These are phyloP conservation scores for Coelopa frigida DNA, from an alignment of 1,140 invertebrate species.

Conservation along the genomic window DNA sequence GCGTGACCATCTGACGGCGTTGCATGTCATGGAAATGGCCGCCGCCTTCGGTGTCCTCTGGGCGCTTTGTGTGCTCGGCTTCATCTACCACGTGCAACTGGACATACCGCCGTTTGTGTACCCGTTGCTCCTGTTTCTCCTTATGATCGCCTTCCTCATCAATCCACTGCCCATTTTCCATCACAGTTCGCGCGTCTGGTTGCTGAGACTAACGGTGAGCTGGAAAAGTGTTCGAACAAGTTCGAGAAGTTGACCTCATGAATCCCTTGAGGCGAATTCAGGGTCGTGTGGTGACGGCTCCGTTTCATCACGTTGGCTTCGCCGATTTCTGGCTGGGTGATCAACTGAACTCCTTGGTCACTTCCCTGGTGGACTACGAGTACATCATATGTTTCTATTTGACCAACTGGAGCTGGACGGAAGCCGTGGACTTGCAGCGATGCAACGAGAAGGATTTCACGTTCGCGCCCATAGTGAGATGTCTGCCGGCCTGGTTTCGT, in stretches of 20 bases:
- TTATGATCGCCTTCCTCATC: constrained; percentile 55
- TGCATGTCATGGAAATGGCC: constrained; percentile 64
- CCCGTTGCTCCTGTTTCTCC: constrained; percentile 53
- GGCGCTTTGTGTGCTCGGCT: constrained; percentile 49
- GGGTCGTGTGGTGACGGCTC: constrained; percentile 66
- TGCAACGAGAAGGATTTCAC: constrained; percentile 22
- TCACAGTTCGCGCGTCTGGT: constrained; percentile 51
- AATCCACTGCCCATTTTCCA: constrained; percentile 60
- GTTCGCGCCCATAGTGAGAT: constrained; percentile 55
- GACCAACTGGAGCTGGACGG: constrained; percentile 46
- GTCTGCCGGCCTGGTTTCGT: constrained; percentile 79
- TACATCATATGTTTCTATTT: constrained; percentile 63
- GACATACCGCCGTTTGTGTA: constrained; percentile 52
- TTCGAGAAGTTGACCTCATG: neutral
- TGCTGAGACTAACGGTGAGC: constrained; percentile 44
- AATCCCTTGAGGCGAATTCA: constrained; percentile 10
- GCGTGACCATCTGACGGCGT: constrained; percentile 59
- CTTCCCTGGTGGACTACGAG: constrained; percentile 72
- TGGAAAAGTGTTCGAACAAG: constrained; percentile 3
- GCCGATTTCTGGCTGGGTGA: constrained; percentile 93
- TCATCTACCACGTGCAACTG: constrained; percentile 51
- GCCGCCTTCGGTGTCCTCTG: constrained; percentile 63
- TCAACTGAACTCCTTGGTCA: constrained; percentile 76
- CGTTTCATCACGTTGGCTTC: constrained; percentile 79
- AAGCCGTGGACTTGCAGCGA: constrained; percentile 29